A percentile compares a stretch with the other conserved stretches of the same genome.
Evolutionary conservation across 2,113 vertebrate species (phyloP).

Genomic region (Zosterops pallidus): DNA sequence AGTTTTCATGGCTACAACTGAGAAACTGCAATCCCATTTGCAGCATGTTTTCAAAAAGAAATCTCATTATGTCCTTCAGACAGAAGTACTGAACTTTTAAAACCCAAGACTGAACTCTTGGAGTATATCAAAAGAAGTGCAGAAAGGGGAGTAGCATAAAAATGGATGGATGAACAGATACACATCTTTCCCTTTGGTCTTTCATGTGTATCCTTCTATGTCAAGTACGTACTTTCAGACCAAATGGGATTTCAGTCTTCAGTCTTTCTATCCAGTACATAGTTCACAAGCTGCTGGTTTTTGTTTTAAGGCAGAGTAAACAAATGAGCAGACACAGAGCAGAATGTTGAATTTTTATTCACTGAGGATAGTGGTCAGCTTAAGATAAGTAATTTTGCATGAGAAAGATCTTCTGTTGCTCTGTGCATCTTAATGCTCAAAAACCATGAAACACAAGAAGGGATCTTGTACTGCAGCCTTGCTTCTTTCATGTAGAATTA

Average conservation of each 20-base stretch:
- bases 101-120: background rate
- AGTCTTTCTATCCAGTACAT: background rate
- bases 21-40: background rate
- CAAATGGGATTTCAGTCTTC: conserved; percentile 1
- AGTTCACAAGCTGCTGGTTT: background rate
- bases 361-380: background rate
- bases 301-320: conserved; percentile 15
- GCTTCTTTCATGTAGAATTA: conserved; percentile 42
- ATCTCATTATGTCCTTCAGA: background rate
- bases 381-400: conserved; percentile 41
- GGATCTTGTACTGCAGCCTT: background rate
- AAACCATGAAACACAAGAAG: conserved; percentile 43
- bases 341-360: conserved; percentile 37
- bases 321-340: conserved; percentile 9
- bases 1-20: conserved; percentile 8
- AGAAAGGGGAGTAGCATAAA: background rate
- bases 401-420: background rate
- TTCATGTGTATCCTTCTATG: background rate
- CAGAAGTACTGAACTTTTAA: background rate
- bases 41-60: background rate
- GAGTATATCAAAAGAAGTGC: background rate
- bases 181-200: background rate
- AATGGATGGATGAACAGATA: background rate
- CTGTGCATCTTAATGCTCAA: conserved; percentile 4
- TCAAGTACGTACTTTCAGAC: background rate